Base-by-base conservation (phyloP, 1,140 invertebrate genomes). In the Ptiloglossa arizonensis region DNA sequence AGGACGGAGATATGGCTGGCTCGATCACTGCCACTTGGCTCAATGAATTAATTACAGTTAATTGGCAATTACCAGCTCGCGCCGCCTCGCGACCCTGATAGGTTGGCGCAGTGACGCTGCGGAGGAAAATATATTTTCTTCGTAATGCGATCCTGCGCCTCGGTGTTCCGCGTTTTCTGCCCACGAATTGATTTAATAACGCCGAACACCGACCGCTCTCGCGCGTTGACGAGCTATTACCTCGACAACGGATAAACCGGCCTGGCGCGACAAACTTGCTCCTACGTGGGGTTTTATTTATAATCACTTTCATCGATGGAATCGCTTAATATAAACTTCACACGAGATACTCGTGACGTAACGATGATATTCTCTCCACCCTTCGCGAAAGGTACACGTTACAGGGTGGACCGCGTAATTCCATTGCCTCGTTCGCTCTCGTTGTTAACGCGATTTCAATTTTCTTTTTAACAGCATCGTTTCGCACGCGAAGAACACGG, bases 1-100 rank as follows among this genome's bases (percentile, higher is more conserved):
- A n/a, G 41, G 22, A 66, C 46, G 63, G 62, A 79, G 62, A 63
- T 72, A 54, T 27, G 56, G 81, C 69, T 75, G 70, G 76, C 67
- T 83, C 76, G 82, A 81, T 83, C 79, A 54, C 73, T 77, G 64
- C 59, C 71, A 81, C 84, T 86, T 82, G 79, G 78, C 80, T 88
- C 87, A 87, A 88, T 88, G 82, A 88, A 90, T 90, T 89, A 89
- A 90, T 90, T 90, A 88, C 82, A 83, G 78, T 86, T 89, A 89
- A 88, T 89, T 90, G 86, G 84, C 85, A 88, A 89, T 90, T 89
- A 86, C 62, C 70, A 71, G 63, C 79, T 74, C 78, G 83, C 59
- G 29, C 72, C 69, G 80, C 68, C 79, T 84, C 79, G 64, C 79
- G 64, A 77, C 72, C 73, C 79, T 80, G 73, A 78, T 66, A 81